Evolutionary conservation across 2,113 vertebrate species (phyloP).

Genomic region (Aviceda subcristata): DNA sequence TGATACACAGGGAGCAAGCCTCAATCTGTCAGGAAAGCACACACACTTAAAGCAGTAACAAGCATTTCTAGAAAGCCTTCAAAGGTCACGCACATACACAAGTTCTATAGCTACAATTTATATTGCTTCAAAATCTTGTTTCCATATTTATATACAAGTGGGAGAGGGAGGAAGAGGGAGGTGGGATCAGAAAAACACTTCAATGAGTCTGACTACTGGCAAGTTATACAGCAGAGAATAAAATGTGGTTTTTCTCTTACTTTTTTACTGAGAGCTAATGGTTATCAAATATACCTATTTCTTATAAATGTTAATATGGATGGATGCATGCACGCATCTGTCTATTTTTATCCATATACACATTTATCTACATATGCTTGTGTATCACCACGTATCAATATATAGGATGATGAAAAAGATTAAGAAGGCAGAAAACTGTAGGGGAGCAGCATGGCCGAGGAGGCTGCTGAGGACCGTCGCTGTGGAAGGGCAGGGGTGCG

Average conservation of each 20-base stretch:
- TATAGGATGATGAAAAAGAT: neutral
- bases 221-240: neutral
- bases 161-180: conserved; percentile 29
- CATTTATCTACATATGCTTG: neutral
- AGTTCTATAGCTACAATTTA: neutral
- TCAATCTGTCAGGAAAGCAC: conserved; percentile 22
- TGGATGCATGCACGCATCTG: neutral
- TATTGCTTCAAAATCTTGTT: neutral
- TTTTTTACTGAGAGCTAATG: neutral
- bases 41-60: neutral
- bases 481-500: neutral
- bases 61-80: conserved; percentile 29
- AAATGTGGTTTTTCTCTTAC: neutral
- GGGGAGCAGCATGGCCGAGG: neutral
- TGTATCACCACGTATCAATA: neutral
- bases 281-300: neutral
- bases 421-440: neutral
- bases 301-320: neutral
- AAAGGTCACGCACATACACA: neutral
- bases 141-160: conserved; percentile 41
- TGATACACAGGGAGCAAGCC: neutral
- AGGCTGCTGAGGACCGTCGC: neutral
- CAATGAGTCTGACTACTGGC: neutral
- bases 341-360: neutral
- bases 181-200: conserved; percentile 7